Percentiles rank a stretch among this genome's conserved stretches.
Evolutionary conservation across 1,140 invertebrate genomes (phyloP).

Genomic region (Diorhabda carinulata): DNA sequence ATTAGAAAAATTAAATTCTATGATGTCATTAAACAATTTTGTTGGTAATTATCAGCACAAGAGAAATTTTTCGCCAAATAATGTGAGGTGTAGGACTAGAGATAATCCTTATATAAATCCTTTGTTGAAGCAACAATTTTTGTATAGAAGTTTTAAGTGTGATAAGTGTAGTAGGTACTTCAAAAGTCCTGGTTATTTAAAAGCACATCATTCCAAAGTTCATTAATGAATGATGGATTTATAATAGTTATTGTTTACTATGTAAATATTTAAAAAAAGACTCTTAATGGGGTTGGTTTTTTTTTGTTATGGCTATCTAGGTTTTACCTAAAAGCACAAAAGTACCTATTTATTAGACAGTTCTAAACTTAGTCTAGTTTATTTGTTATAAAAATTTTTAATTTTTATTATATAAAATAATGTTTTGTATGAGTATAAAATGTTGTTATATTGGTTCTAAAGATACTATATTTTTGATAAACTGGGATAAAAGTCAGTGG

Average conservation of each 20-base stretch:
- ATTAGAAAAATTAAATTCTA: slow-evolving; percentile 6
- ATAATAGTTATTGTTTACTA: not conserved
- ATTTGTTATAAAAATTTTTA: no score
- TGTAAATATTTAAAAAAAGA: slow-evolving; percentile 1
- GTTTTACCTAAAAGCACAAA: no score
- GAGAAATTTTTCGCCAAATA: slow-evolving; percentile 35
- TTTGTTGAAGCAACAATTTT: slow-evolving; percentile 43
- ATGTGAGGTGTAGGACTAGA: slow-evolving; percentile 39
- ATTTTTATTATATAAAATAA: no score
- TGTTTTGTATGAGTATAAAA: no score
- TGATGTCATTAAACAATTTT: slow-evolving; percentile 31
- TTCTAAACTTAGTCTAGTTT: no score
- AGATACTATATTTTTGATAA: no score
- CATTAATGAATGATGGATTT: slow-evolving; percentile 20
- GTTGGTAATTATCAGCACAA: slow-evolving; percentile 28
- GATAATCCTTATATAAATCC: slow-evolving; percentile 46
- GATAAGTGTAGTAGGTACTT: slow-evolving; percentile 43
- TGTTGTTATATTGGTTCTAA: no score
- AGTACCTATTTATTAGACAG: no score
- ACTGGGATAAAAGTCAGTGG: no score
- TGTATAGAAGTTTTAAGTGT: slow-evolving; percentile 43
- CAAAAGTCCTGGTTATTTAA: slow-evolving; percentile 46
- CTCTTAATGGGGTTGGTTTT: not conserved
- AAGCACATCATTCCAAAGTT: slow-evolving; percentile 43
- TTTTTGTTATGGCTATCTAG: not conserved